Conservation (phyloP, 2,797 vertebrate genomes). For the Salmo trutta region DNA sequence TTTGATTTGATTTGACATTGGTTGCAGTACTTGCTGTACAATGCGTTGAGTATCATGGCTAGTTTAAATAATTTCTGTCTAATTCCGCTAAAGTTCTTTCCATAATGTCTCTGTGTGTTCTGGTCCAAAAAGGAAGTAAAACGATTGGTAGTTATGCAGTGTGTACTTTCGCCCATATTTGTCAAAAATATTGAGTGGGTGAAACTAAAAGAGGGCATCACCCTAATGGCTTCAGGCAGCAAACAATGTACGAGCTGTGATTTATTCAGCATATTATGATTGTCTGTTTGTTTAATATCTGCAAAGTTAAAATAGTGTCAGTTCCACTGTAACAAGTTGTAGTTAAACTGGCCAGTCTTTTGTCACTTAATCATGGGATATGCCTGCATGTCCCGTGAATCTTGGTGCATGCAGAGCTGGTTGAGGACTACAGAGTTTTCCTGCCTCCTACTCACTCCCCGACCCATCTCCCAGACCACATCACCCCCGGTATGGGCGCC, state of each 20-base stretch:
- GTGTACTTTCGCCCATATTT: not conserved
- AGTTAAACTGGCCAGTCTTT: conserved; percentile 46
- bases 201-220: too few species aligned
- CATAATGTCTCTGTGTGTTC: not conserved
- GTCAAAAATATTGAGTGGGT: too few species aligned
- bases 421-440: conserved; percentile 37
- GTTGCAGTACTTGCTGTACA: conserved; percentile 10
- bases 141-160: conserved; percentile 17
- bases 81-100: conserved; percentile 4
- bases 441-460: conserved; percentile 21
- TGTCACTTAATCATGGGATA: conserved; percentile 35
- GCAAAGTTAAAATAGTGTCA: too few species aligned
- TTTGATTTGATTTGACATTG: not conserved
- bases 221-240: too few species aligned
- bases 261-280: too few species aligned
- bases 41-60: conserved; percentile 17
- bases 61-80: not conserved
- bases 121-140: conserved; percentile 1
- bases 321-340: conserved; percentile 11
- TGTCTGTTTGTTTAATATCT: too few species aligned
- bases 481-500: conserved; percentile 61
- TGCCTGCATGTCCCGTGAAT: not conserved
- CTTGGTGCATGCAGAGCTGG: conserved; percentile 9
- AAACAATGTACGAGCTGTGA: too few species aligned
- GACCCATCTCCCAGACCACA: conserved; percentile 53